phyloP scores from a whole-genome alignment of 2,888 invertebrate species.

The Ectobius pallidus region DNA sequence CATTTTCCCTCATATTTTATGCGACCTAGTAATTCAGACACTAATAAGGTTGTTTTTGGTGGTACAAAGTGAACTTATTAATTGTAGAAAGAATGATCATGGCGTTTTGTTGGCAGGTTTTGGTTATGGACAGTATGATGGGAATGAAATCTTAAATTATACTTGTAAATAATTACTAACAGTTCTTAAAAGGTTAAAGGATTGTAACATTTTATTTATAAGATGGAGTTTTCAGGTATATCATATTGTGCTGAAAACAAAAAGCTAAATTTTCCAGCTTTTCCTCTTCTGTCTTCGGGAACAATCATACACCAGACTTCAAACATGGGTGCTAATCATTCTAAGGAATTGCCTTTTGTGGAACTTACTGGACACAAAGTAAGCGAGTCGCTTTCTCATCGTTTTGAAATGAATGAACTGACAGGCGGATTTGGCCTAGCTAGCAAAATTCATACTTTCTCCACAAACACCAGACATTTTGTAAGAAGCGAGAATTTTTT shows the following conservation, averaged over 20 bases:
- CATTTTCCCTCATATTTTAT: neutral
- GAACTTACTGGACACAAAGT: neutral
- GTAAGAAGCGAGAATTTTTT: neutral
- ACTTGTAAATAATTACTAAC: neutral
- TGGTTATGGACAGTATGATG: neutral
- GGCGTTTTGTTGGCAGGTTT: neutral
- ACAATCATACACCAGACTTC: neutral
- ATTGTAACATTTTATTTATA: neutral
- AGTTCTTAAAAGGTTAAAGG: neutral
- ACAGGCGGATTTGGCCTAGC: neutral
- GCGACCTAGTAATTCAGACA: neutral
- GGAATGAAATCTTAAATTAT: neutral
- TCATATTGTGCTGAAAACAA: constrained; percentile 16
- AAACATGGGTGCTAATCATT: neutral
- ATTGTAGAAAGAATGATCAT: neutral
- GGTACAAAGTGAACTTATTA: neutral
- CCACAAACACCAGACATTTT: neutral
- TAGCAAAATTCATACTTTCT: neutral
- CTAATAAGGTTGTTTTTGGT: neutral
- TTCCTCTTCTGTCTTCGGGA: neutral
- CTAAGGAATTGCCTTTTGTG: neutral
- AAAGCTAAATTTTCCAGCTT: neutral
- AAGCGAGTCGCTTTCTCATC: too few relatives aligned
- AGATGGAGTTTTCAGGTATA: neutral
- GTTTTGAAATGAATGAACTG: neutral